Conservation (phyloP, 1,140 invertebrate species). For the Agrilus planipennis region DNA sequence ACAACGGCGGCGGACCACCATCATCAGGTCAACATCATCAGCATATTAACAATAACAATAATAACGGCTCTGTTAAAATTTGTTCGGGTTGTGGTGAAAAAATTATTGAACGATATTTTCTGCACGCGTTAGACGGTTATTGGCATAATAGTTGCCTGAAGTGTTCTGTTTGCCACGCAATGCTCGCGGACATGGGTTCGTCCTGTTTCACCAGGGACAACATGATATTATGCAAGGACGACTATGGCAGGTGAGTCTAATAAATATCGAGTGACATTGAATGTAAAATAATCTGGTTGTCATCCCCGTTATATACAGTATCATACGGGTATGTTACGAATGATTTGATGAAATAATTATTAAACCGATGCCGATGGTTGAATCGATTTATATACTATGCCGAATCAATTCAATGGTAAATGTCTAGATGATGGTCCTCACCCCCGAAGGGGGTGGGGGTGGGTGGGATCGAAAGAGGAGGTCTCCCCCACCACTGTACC, state of each 20-base stretch:
- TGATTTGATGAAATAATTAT: too few species aligned
- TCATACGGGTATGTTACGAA: too few species aligned
- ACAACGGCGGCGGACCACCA: slow-evolving; percentile 31
- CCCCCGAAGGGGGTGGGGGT: too few species aligned
- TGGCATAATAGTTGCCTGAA: slow-evolving; percentile 91
- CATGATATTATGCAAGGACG: slow-evolving; percentile 88
- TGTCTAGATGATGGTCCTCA: too few species aligned
- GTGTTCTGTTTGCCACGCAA: slow-evolving; percentile 75
- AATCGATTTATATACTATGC: too few species aligned
- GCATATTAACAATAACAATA: slow-evolving; percentile 43
- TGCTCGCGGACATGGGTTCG: slow-evolving; percentile 75
- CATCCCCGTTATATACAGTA: too few species aligned
- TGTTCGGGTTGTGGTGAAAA: slow-evolving; percentile 58
- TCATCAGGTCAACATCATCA: slow-evolving; percentile 35
- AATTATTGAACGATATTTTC: slow-evolving; percentile 77
- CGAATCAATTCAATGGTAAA: too few species aligned
- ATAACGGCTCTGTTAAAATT: slow-evolving; percentile 45
- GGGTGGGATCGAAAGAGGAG: too few species aligned
- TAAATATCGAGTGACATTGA: too few species aligned
- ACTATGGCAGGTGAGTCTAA: slow-evolving; percentile 81
- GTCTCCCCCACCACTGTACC: too few species aligned
- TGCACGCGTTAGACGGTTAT: slow-evolving; percentile 81
- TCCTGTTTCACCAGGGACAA: slow-evolving; percentile 84
- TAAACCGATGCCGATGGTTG: too few species aligned
- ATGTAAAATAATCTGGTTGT: too few species aligned